These are phyloP conservation scores for Semotilus atromaculatus DNA, from an alignment of 2,797 vertebrate species.

Conservation along the genomic window DNA sequence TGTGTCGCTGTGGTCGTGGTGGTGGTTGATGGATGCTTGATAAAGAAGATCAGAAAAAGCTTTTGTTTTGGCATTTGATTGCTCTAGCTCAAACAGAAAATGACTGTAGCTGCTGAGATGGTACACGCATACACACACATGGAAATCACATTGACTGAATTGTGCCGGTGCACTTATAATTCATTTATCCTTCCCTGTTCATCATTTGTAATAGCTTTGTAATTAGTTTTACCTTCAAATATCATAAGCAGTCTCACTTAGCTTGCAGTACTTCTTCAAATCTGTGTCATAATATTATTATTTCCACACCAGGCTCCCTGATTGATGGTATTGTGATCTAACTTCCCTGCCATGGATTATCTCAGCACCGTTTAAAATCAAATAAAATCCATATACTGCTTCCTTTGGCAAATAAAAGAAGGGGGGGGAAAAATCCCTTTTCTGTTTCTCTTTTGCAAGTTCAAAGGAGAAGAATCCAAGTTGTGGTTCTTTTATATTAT, in stretches of 20 bases:
- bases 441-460: slow-evolving; percentile 34
- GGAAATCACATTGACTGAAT: slow-evolving; percentile 24
- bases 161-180: background rate
- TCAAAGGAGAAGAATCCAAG: slow-evolving; percentile 37
- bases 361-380: slow-evolving; percentile 36
- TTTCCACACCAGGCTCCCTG: slow-evolving; percentile 37
- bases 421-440: background rate
- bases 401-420: slow-evolving; percentile 9
- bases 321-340: slow-evolving; percentile 37
- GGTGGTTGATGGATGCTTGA: background rate
- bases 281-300: slow-evolving; percentile 58
- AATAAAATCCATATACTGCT: slow-evolving; percentile 24
- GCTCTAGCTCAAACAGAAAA: background rate
- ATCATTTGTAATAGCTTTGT: slow-evolving; percentile 25
- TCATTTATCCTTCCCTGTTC: slow-evolving; percentile 12
- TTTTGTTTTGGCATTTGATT: slow-evolving; percentile 21
- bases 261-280: slow-evolving; percentile 36
- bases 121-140: background rate
- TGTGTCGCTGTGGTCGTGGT: background rate
- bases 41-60: background rate
- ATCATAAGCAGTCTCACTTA: background rate
- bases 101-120: background rate
- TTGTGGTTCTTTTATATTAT: background rate
- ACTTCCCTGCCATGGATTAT: slow-evolving; percentile 36
- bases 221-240: slow-evolving; percentile 29